These are phyloP conservation scores for Mastomys coucha DNA, from an alignment of 2,113 vertebrate genomes.

Conservation along the genomic window DNA sequence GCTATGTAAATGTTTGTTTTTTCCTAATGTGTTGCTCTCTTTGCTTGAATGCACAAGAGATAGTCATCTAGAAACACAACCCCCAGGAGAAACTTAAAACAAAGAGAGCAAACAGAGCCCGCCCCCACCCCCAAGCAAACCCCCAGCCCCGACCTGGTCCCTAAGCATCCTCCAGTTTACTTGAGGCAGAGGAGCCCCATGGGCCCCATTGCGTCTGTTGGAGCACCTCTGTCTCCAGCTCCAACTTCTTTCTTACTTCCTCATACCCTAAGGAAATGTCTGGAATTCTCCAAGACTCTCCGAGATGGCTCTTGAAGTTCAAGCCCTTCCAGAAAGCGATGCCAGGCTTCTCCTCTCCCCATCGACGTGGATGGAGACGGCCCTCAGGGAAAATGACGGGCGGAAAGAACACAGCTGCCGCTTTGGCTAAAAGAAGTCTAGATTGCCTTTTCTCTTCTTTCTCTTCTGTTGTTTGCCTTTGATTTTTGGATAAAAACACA, in stretches of 20 bases:
- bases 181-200: neutral
- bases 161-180: neutral
- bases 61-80: constrained; percentile 76
- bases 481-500: constrained; percentile 29
- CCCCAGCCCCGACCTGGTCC: neutral
- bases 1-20: constrained; percentile 81
- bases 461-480: constrained; percentile 3
- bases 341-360: neutral
- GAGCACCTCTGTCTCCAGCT: neutral
- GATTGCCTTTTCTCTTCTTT: neutral
- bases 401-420: neutral
- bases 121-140: constrained; percentile 12
- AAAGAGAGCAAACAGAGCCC: constrained; percentile 62
- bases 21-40: constrained; percentile 81
- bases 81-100: constrained; percentile 72
- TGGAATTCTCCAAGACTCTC: constrained; percentile 28
- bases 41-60: constrained; percentile 74
- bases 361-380: neutral
- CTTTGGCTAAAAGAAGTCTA: constrained; percentile 36
- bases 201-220: neutral
- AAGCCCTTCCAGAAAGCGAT: neutral
- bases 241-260: neutral
- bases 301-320: neutral
- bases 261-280: neutral
- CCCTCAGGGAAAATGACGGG: neutral